Percentiles rank a stretch among this genome's conserved stretches.
phyloP scores from a whole-genome alignment of 2,113 vertebrate genomes.

The Falcunculus frontatus region DNA sequence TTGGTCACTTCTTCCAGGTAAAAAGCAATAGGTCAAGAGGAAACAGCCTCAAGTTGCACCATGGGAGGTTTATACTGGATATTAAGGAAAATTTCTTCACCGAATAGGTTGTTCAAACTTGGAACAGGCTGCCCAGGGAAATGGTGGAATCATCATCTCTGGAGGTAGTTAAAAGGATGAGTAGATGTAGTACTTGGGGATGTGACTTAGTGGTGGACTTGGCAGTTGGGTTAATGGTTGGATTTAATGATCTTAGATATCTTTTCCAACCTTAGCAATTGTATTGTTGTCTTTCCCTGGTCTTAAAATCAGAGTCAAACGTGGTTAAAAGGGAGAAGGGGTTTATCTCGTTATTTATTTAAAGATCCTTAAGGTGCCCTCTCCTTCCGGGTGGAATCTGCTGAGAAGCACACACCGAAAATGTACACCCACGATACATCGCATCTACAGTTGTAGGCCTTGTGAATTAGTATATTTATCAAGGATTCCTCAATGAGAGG shows the following conservation, averaged over 20 bases:
- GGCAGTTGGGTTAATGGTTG: neutral
- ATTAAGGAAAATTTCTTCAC: neutral
- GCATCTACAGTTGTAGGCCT: too few species aligned
- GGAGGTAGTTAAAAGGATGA: neutral
- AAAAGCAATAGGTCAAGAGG: neutral
- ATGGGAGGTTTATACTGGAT: neutral
- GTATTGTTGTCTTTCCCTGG: too few species aligned
- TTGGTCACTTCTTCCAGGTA: neutral
- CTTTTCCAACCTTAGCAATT: neutral
- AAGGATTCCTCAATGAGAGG: too few species aligned
- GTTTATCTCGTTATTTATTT: too few species aligned
- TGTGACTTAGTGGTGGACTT: neutral
- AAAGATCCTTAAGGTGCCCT: too few species aligned
- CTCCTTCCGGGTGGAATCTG: too few species aligned
- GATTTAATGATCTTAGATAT: neutral
- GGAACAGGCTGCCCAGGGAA: neutral
- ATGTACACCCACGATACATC: too few species aligned
- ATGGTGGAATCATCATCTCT: neutral
- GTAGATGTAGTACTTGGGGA: too few species aligned
- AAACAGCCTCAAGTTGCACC: neutral
- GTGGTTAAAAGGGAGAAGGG: too few species aligned
- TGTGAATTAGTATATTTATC: too few species aligned
- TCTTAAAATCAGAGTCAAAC: too few species aligned
- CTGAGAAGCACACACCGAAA: too few species aligned
- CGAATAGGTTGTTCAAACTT: rapidly evolving